Base-by-base conservation (phyloP, 1,140 invertebrate genomes). In the Drosophila kohkoa region DNA sequence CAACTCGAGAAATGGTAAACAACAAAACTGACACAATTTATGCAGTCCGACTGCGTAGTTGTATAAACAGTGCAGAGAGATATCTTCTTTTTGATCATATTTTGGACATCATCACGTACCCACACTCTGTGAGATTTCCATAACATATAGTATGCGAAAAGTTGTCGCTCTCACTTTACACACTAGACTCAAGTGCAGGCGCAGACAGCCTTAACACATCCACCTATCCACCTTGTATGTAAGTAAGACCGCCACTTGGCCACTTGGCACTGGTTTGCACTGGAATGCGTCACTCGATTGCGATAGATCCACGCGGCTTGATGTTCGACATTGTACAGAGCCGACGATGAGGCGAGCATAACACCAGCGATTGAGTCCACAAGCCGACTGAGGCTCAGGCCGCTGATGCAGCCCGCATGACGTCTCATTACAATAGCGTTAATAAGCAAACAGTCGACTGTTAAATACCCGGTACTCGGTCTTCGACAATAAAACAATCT, bases 181-280 rank as follows among this genome's bases (percentile, higher is more conserved):
- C 11, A 6, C 28, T 43, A 43, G 51, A 28, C n/a, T 13, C 51
- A 49, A 49, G 46, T 30, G 16, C 57, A 28, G 11, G 16, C 13
- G 16, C 57, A 28, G 11, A 11, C 13, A 11, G 38, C 51, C 54
- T 30, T 35, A 55, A 52, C 38, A 52, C 71, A 30, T 51, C 67
- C 32, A 25, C 51, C 51, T 52, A 25, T 25, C 20, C 51, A 10
- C 13, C 20, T 46, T 46, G 7, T 15, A 49, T 20, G 48, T 8
- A 49, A 49, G 15, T 16, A 1, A 38, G 10, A 10, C 8, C n/a
- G n/a, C n/a, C 65, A 59, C 59, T 75, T 63, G n/a, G 16, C 46
- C 65, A 59, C 59, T 75, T 63, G n/a, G 16, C 46, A 79, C 82
- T 69, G 64, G 83, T 70, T 86, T 58, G 52, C 68, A 79, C 83